Evolutionary conservation across 2,113 vertebrate species (phyloP), one percentile per base, ranked within the genome.

Genomic region (Leptodactylus fuscus): DNA sequence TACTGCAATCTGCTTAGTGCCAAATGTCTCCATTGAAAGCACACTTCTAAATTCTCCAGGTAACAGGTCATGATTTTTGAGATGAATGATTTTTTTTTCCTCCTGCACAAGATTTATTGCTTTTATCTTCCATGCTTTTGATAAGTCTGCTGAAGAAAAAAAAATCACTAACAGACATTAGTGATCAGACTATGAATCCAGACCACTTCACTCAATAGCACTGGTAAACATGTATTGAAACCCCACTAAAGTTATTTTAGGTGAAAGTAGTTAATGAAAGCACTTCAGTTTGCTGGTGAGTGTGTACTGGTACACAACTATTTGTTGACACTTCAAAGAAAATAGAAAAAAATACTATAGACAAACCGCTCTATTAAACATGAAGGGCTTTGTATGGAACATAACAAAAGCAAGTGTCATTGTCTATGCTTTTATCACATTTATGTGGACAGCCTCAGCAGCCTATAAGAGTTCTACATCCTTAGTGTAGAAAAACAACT

Each of bases 221-320:
- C 62, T 69, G 15, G 32, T 69, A 16, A 67, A 18, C 32, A 69
- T 32, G 32, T 34, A 38, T 38, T 18, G 4, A 36, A 38, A 67
- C 3, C 4, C 65, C 6, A 8, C 15, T 34, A 67, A 16, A 34
- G 13, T 20, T 16, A 34, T 38, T 69, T 69, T 38, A 38, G 29
- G 9, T 22, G 32, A 38, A 69, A 36, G 16, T 36, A 38, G 18
- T 3, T 22, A 10, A 27, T 12, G 10, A 27, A 62, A 69, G 32
- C 65, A 73, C 69, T 62, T 62, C 11, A 20, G 24, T 49, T 27
- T 49, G 41, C 41, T 75, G 71, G 71, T 76, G 24, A 76, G 16
- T 11, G 46, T 5, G 9, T 16, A 32, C 24, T 18, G 9, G 27
- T 32, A 51, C 12, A 49, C 24, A 29, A 49, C 15, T 20, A 16